These are phyloP conservation scores for Spheniscus mendiculus DNA, from an alignment of 2,113 vertebrate genomes.

Conservation along the genomic window DNA sequence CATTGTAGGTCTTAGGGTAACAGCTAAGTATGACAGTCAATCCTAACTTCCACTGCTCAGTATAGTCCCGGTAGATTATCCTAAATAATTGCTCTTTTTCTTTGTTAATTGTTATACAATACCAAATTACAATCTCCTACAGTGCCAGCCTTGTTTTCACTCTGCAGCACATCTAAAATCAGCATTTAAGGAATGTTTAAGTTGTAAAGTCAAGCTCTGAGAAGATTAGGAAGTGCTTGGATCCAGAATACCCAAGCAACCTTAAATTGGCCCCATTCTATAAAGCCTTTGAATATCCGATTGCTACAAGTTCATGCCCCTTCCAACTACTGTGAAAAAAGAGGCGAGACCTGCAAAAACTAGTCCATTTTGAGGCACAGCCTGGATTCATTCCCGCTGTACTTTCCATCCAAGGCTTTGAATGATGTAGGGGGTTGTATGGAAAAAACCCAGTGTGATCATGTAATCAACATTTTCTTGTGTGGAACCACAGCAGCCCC, in stretches of 20 bases:
- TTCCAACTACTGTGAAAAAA: constrained; percentile 49
- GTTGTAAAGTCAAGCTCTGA: background rate
- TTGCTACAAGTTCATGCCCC: constrained; percentile 59
- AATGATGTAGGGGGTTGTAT: background rate
- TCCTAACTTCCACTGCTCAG: background rate
- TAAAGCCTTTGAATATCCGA: constrained; percentile 23
- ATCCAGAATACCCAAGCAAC: constrained; percentile 19
- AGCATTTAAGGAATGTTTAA: background rate
- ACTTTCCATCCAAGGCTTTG: constrained; percentile 26
- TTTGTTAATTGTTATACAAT: background rate
- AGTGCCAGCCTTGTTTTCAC: background rate
- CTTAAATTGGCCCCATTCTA: constrained; percentile 12
- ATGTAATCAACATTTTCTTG: background rate
- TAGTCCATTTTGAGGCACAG: background rate
- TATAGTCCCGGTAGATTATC: background rate
- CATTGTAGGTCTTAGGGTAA: background rate
- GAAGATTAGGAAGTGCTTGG: constrained; percentile 32
- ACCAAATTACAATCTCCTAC: background rate
- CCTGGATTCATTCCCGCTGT: background rate
- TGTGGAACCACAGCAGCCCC: background rate
- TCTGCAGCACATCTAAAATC: background rate
- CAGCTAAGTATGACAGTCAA: background rate
- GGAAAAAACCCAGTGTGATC: background rate
- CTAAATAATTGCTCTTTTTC: background rate
- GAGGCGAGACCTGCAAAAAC: constrained; percentile 26